Base-by-base conservation (phyloP, 2,888 invertebrate species). In the Callyntrura sp. region DNA sequence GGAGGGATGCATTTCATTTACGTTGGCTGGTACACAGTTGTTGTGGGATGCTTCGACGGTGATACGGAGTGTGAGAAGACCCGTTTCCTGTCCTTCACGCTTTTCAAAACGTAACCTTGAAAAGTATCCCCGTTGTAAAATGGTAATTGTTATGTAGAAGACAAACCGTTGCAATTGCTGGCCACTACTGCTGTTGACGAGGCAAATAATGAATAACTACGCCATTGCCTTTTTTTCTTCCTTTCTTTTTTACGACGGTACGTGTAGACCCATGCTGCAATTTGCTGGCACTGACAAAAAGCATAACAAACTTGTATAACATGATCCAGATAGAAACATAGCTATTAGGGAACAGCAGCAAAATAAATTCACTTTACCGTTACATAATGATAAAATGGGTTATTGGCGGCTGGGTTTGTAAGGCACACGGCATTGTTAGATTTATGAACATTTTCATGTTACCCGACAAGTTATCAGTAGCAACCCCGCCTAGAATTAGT, bases 71-170 rank as follows among this genome's bases (percentile, higher is more conserved):
- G 55, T 78, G 68, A 35, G 28, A 25, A 57, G 79, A 85, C 85
- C 85, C 85, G 85, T 85, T 85, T 85, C 73, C 73, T 73, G 85
- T 85, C 85, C 85, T 85, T 85, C 85, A 76, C 55, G 28, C 65
- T 35, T 73, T 65, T 73, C 65, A 86, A 78, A 86, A 79, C 14
- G 20, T 86, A 73, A 85, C 85, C 85, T 85, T 85, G 85, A 85
- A 73, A 65, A 45, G 65, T 48, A 82, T 82, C 65, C 48, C 82
- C 11, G 17, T 14, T 25, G 3, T 1, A 79, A 35, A 35, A 8
- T 57, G 35, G 28, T 48, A 35, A 82, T 45, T 17, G 43, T 65
- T 9, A 11, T 23, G 25, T 25, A 25, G 23, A 45, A 48, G 3
- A 20, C 55, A 82, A 82, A 82, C 82, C 48, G 82, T 65, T 73